A percentile compares a stretch with the other conserved stretches of the same genome.
phyloP scores from a whole-genome alignment of 2,113 vertebrate species.

The Fukomys damarensis region DNA sequence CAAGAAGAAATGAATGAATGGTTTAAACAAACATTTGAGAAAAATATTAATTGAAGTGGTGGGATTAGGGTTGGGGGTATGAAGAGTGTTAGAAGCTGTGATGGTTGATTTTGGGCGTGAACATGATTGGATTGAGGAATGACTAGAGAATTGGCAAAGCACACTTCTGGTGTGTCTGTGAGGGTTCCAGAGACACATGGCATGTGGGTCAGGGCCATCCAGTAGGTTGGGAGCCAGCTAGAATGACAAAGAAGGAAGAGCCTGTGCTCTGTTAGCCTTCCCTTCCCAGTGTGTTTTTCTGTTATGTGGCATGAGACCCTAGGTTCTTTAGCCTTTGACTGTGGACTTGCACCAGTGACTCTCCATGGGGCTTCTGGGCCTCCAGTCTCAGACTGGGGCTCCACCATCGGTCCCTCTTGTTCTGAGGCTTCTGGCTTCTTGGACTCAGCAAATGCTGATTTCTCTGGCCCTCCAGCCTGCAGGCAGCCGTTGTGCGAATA shows the following conservation, averaged over 20 bases:
- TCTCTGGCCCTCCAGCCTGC: background rate
- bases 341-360: too few species aligned
- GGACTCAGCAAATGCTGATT: background rate
- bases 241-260: too few species aligned
- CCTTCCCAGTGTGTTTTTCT: background rate
- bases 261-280: background rate
- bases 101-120: background rate
- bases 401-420: background rate
- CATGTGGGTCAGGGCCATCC: background rate
- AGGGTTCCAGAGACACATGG: background rate
- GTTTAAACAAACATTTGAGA: slow-evolving; percentile 7
- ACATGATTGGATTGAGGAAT: background rate
- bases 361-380: background rate
- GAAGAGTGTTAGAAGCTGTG: background rate
- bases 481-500: background rate
- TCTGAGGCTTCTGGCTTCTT: background rate
- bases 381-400: background rate
- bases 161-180: background rate
- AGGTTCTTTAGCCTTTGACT: background rate
- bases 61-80: background rate
- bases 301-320: background rate
- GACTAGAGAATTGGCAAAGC: background rate
- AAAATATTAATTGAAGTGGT: background rate
- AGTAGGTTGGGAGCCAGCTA: too few species aligned
- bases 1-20: background rate